Conservation (phyloP, 1,140 invertebrate genomes). For the Probaryconus sp. region DNA sequence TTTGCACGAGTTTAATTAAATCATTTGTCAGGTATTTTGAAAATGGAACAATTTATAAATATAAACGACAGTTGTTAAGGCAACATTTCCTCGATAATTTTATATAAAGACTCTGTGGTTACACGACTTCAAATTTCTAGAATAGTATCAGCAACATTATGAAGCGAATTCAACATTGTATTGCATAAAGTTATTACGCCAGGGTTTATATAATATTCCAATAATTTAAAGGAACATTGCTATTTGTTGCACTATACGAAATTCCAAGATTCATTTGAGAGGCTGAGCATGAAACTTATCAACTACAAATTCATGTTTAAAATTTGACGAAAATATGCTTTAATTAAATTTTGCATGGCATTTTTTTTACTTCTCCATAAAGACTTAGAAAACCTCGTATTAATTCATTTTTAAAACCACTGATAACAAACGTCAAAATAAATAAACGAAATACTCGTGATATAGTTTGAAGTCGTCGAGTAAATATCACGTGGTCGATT, state of each 20-base stretch:
- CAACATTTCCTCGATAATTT: slow-evolving; percentile 11
- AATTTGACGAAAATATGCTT: slow-evolving; percentile 28
- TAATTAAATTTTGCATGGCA: not conserved
- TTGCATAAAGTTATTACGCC: slow-evolving; percentile 47
- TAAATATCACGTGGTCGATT: slow-evolving; percentile 17
- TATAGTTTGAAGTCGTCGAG: no score
- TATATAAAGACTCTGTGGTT: slow-evolving; percentile 35
- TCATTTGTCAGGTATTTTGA: no score
- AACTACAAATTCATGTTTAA: slow-evolving; percentile 9
- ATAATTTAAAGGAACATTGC: slow-evolving; percentile 38
- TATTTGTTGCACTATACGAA: slow-evolving; percentile 20
- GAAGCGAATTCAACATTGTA: slow-evolving; percentile 34
- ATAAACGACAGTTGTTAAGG: not conserved
- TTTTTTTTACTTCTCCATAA: not conserved
- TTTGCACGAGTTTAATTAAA: no score
- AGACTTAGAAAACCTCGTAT: not conserved
- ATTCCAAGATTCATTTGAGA: slow-evolving; percentile 30
- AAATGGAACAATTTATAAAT: no score
- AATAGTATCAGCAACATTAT: slow-evolving; percentile 35
- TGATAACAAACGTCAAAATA: no score
- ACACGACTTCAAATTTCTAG: slow-evolving; percentile 32
- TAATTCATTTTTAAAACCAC: no score
- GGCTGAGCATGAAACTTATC: slow-evolving; percentile 20
- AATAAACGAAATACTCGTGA: no score
- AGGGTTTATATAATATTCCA: slow-evolving; percentile 54